Conservation (phyloP, 2,113 vertebrate genomes). For the Amphiprion ocellaris region DNA sequence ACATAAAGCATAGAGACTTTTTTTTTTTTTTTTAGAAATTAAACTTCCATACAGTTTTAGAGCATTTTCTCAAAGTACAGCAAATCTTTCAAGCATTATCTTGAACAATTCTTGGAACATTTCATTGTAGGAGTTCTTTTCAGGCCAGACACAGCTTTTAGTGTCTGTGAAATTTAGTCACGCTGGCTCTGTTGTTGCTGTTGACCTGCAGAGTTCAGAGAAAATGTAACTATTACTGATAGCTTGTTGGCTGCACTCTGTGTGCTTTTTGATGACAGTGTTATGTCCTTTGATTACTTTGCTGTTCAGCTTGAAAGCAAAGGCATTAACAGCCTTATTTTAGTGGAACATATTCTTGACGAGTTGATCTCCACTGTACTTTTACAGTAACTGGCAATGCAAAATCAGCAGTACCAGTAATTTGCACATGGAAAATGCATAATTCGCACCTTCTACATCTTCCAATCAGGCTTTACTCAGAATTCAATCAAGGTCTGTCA, state of each 20-base stretch:
- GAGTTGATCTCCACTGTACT: no score
- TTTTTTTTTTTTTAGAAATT: neutral
- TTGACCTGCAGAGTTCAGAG: slow-evolving; percentile 30
- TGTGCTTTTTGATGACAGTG: slow-evolving; percentile 9
- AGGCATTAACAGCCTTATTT: neutral
- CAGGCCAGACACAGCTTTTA: neutral
- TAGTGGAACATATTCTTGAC: neutral
- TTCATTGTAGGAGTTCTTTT: neutral
- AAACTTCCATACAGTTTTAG: neutral
- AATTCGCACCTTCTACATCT: neutral
- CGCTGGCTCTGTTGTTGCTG: neutral
- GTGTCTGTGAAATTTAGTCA: neutral
- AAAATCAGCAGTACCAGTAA: no score
- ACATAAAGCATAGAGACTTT: neutral
- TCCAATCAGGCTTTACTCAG: no score
- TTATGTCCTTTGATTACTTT: neutral
- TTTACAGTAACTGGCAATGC: no score
- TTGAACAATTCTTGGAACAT: slow-evolving; percentile 9
- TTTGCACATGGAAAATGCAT: neutral
- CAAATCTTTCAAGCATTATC: neutral
- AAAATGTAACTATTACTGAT: slow-evolving; percentile 7
- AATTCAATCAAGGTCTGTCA: slow-evolving; percentile 9
- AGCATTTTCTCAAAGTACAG: neutral
- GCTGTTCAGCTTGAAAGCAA: neutral
- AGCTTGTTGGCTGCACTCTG: neutral